Evolutionary conservation across 2,888 invertebrate genomes (phyloP).

Genomic region (Drosophila neutralis): DNA sequence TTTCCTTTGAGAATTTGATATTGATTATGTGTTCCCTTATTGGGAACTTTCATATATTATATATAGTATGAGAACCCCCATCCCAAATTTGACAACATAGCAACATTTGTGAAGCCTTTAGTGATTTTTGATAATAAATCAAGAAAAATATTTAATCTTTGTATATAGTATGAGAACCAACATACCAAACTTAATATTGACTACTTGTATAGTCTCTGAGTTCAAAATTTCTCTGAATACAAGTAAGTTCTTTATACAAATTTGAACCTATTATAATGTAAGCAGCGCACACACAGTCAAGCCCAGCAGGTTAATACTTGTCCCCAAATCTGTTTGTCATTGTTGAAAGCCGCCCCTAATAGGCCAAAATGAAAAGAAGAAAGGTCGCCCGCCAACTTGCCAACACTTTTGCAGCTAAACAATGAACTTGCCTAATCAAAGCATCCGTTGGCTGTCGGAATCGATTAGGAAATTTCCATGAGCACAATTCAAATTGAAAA

Average conservation of each 20-base stretch:
- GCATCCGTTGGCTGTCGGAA: slow-evolving; percentile 18
- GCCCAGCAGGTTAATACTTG: slow-evolving; percentile 39
- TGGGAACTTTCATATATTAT: too few species aligned
- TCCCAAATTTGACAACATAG: neutral
- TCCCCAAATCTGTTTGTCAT: slow-evolving; percentile 6
- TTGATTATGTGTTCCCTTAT: neutral
- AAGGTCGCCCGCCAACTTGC: slow-evolving; percentile 55
- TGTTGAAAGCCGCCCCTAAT: slow-evolving; percentile 29
- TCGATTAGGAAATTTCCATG: slow-evolving; percentile 22
- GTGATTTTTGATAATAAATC: neutral
- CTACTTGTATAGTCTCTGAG: neutral
- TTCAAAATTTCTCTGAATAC: neutral
- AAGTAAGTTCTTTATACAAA: neutral
- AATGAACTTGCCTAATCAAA: slow-evolving; percentile 56
- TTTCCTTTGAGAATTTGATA: fast-evolving
- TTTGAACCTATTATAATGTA: neutral
- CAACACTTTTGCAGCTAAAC: slow-evolving; percentile 54
- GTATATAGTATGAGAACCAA: neutral
- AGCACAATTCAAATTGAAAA: slow-evolving; percentile 39
- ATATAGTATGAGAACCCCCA: neutral
- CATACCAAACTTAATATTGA: neutral
- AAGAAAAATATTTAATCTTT: neutral
- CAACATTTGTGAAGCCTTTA: neutral
- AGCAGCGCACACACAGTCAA: neutral
- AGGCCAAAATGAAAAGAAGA: slow-evolving; percentile 26